Conservation (phyloP, 2,797 vertebrate species). For the Chromis chromis region DNA sequence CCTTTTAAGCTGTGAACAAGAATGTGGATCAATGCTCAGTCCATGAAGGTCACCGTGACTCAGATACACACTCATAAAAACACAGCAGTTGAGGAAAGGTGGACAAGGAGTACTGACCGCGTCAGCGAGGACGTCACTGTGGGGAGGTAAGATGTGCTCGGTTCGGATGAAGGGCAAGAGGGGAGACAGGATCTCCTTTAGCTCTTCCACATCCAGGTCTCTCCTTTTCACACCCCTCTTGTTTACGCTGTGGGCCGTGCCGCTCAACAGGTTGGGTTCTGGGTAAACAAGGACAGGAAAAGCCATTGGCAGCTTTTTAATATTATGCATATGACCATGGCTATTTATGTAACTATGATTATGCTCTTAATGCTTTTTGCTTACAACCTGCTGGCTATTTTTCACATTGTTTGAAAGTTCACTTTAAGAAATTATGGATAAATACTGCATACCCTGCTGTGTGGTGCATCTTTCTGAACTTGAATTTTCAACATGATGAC, state of each 20-base stretch:
- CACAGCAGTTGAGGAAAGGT: slow-evolving; percentile 15
- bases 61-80: slow-evolving; percentile 17
- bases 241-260: slow-evolving; percentile 98
- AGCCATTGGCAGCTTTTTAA: slow-evolving; percentile 40
- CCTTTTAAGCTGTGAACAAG: slow-evolving; percentile 91
- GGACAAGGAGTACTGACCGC: slow-evolving; percentile 66
- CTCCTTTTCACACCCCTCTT: slow-evolving; percentile 96
- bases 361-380: slow-evolving; percentile 29
- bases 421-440: slow-evolving; percentile 29
- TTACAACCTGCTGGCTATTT: slow-evolving; percentile 19
- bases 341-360: slow-evolving; percentile 26
- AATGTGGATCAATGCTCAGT: slow-evolving; percentile 45
- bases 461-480: slow-evolving; percentile 12
- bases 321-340: slow-evolving; percentile 20
- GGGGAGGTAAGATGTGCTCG: slow-evolving; percentile 95
- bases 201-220: slow-evolving; percentile 96
- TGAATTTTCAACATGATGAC: slow-evolving; percentile 12
- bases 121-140: slow-evolving; percentile 88
- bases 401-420: slow-evolving; percentile 27
- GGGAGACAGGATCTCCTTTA: slow-evolving; percentile 94
- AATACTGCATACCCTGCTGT: slow-evolving; percentile 15
- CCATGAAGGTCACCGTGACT: slow-evolving; percentile 40
- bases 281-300: slow-evolving; percentile 55
- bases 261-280: slow-evolving; percentile 98
- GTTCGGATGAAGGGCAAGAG: slow-evolving; percentile 94